phyloP scores from a whole-genome alignment of 2,797 vertebrate genomes.

The Tragopan temminckii region DNA sequence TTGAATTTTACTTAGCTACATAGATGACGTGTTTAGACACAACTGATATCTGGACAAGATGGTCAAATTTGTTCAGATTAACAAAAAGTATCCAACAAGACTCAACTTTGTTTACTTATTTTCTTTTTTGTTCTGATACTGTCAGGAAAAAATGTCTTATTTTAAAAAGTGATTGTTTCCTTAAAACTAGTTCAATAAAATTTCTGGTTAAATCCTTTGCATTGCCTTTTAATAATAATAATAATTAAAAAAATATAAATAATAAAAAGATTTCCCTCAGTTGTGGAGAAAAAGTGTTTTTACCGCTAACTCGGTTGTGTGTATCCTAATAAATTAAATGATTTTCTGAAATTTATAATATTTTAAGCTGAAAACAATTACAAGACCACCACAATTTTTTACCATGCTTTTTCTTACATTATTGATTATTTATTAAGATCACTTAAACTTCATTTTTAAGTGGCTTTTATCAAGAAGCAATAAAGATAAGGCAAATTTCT shows the following conservation, averaged over 20 bases:
- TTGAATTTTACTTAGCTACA: background rate
- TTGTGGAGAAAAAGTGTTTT: background rate
- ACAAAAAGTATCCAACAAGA: background rate
- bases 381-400: background rate
- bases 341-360: background rate
- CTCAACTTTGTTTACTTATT: background rate
- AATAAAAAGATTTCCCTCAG: background rate
- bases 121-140: background rate
- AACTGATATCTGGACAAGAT: background rate
- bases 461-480: background rate
- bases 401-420: background rate
- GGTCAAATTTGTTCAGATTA: background rate
- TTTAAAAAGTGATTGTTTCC: background rate
- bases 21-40: background rate
- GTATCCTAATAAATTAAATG: background rate
- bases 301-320: accelerated
- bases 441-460: background rate
- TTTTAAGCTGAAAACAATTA: background rate
- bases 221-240: accelerated
- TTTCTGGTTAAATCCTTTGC: background rate
- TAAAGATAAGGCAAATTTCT: background rate
- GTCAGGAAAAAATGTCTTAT: background rate
- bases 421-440: background rate
- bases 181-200: background rate
- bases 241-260: background rate